These are phyloP conservation scores for Schizopygopsis pylzovi DNA, from an alignment of 2,797 vertebrate genomes.

Conservation along the genomic window DNA sequence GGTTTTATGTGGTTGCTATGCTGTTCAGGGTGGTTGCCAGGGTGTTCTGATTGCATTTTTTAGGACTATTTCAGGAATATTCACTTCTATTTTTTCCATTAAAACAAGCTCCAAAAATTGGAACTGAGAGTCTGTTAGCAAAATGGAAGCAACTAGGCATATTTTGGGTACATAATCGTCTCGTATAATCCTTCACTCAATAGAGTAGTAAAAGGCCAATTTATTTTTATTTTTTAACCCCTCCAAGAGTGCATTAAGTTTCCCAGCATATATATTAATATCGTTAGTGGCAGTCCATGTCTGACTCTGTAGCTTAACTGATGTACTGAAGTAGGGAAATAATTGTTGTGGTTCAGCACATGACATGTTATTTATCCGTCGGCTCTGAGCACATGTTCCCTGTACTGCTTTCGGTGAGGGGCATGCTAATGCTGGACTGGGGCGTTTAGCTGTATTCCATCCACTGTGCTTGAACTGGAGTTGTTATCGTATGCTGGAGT, in stretches of 20 bases:
- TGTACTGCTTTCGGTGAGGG: neutral
- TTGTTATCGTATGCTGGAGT: conserved; percentile 29
- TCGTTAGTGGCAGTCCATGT: neutral
- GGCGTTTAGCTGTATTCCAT: neutral
- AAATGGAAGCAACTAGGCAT: neutral
- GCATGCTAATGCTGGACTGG: neutral
- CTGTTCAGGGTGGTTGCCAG: neutral
- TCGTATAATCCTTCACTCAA: neutral
- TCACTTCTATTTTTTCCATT: too few species aligned
- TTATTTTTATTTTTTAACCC: neutral
- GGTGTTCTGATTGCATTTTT: neutral
- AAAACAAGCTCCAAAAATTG: neutral
- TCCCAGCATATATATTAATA: neutral
- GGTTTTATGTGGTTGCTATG: neutral
- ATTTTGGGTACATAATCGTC: neutral
- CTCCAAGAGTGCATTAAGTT: neutral
- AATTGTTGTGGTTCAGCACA: neutral
- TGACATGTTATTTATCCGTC: neutral
- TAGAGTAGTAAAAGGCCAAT: neutral
- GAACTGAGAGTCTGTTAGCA: neutral
- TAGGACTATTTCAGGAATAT: neutral
- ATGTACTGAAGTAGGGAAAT: neutral
- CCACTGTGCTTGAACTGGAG: neutral
- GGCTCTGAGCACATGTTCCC: neutral
- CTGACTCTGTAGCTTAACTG: neutral